These are phyloP conservation scores for Schizopygopsis malacanthus DNA, from an alignment of 2,797 vertebrate species.

Conservation along the genomic window DNA sequence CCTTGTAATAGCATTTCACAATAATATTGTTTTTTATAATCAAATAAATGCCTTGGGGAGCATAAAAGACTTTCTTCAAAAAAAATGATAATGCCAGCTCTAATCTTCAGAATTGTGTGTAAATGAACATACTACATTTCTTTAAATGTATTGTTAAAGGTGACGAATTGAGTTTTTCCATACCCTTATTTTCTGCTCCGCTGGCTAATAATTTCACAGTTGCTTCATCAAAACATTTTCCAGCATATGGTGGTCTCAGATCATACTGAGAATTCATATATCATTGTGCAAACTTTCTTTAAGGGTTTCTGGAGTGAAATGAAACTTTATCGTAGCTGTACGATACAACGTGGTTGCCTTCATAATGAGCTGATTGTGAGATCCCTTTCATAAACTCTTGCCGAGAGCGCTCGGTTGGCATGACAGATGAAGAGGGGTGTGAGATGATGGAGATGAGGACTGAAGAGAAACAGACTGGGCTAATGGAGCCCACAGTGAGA, in stretches of 20 bases:
- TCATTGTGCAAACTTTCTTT: not conserved
- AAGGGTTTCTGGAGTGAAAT: not conserved
- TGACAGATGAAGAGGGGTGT: constrained; percentile 27
- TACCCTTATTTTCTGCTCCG: not conserved
- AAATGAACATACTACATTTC: no score
- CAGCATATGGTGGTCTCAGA: not conserved
- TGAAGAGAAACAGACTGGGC: constrained; percentile 33
- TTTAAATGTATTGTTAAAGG: not conserved
- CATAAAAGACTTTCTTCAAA: not conserved
- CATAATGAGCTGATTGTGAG: constrained; percentile 30
- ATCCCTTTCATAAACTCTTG: constrained; percentile 19
- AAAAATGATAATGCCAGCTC: not conserved
- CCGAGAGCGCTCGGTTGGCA: constrained; percentile 5
- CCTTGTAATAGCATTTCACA: not conserved
- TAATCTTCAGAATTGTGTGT: not conserved
- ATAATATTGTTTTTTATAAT: not conserved
- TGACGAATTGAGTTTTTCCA: not conserved
- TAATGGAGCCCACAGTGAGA: constrained; percentile 42
- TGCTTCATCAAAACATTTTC: constrained; percentile 3
- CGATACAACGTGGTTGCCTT: not conserved
- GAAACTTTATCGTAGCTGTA: not conserved
- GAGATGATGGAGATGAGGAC: constrained; percentile 34
- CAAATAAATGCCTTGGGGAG: not conserved
- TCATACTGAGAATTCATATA: not conserved
- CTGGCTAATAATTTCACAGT: not conserved